Evolutionary conservation across 2,797 vertebrate species (phyloP), one percentile per base, ranked within the genome.

Genomic region (Sebastes iracundus): DNA sequence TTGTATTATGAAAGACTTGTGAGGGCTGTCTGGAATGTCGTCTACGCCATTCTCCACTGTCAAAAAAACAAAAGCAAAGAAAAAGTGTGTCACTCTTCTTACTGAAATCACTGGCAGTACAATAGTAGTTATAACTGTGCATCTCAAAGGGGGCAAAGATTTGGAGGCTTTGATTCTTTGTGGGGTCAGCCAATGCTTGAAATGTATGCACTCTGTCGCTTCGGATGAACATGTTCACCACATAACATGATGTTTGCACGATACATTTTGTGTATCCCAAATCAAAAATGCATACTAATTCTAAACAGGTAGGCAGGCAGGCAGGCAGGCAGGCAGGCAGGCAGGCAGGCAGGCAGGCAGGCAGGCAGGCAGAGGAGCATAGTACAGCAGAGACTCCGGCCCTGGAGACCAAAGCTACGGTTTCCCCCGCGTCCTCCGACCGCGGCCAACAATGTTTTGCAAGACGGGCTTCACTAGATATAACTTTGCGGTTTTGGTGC

Each of bases 21-120:
- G 97, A 18, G 92, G 89, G 14, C 94, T 65, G 0, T 97, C 95
- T 25, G 97, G 96, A 1, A 99, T 96, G 77, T 99, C 97, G 0
- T 97, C 96, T 90, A 96, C 95, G 1, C 93, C 86, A 28, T 97
- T 95, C 9, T 91, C 88, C 83, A 97, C 98, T 99, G 90, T 22
- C 60, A 46, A 63, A 59, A 30, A 49, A 79, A 22, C 59, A 11
- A n/a, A 75, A 11, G 35, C 0, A 49, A 20, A 58, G 5, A 20
- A n/a, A 33, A 2, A 16, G 33, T 23, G 1, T 7, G n/a, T 60
- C n/a, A 68, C 23, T 49, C 2, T 2, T 72, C 8, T 12, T 28
- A 12, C 28, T 6, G 18, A 59, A 49, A 18, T 22, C 4, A 12
- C 3, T 32, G 49, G 23, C 25, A 14, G 7, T 25, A 33, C 22